A percentile compares a stretch with the other conserved stretches of the same genome.
These are phyloP conservation scores for Melikaiella ostensackeni DNA, from an alignment of 2,888 invertebrate genomes.

Conservation along the genomic window DNA sequence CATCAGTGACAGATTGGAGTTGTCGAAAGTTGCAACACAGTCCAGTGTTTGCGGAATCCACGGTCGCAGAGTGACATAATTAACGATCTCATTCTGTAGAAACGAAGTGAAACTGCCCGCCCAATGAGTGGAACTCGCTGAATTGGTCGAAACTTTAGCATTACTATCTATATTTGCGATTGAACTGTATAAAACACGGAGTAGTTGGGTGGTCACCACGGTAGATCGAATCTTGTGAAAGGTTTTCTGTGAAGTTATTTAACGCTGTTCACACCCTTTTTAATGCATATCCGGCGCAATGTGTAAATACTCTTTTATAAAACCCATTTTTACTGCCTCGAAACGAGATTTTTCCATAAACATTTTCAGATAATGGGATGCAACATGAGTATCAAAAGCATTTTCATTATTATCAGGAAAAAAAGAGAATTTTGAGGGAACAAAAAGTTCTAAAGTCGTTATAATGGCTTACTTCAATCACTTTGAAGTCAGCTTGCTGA, in stretches of 20 bases:
- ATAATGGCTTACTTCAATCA: too few species aligned
- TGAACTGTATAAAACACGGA: conserved; percentile 18
- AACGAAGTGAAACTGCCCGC: conserved; percentile 32
- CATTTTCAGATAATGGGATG: background rate
- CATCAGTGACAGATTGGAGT: conserved; percentile 36
- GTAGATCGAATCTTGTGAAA: conserved; percentile 7
- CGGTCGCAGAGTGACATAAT: conserved; percentile 30
- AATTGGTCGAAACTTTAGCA: conserved; percentile 38
- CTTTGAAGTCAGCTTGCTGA: too few species aligned
- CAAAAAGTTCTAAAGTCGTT: too few species aligned
- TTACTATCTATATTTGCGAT: conserved; percentile 35
- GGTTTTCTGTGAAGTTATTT: conserved; percentile 5
- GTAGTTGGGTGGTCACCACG: background rate
- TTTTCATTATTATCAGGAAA: background rate
- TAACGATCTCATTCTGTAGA: conserved; percentile 35
- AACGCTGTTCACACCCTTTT: background rate
- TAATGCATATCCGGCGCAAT: background rate
- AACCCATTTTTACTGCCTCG: background rate
- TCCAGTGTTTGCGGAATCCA: conserved; percentile 25
- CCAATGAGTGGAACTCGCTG: conserved; percentile 26
- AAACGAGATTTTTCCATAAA: background rate
- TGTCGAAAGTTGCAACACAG: conserved; percentile 32
- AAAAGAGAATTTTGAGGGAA: background rate
- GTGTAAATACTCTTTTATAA: background rate
- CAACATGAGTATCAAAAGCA: background rate